Conservation (phyloP, 2,888 invertebrate genomes). For the Dendrolimus houi region DNA sequence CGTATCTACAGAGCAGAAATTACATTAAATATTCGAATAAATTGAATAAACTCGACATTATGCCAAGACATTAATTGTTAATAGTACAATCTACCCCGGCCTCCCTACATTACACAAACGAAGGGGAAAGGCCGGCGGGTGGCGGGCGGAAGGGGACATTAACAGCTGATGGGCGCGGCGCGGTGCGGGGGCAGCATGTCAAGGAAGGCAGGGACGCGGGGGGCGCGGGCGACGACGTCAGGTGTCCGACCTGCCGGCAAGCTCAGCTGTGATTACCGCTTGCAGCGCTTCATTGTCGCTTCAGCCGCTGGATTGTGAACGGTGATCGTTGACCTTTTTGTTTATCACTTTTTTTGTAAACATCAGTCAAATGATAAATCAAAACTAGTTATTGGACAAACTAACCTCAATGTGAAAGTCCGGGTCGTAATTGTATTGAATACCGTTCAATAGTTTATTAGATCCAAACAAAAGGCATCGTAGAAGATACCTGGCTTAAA, state of each 20-base stretch:
- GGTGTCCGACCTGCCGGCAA: constrained; percentile 54
- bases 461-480: neutral
- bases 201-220: constrained; percentile 17
- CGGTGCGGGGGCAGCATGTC: constrained; percentile 18
- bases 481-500: too few species aligned
- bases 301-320: constrained; percentile 42
- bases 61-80: constrained; percentile 13
- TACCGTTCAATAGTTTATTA: neutral
- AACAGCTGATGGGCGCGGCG: constrained; percentile 69
- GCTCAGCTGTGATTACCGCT: constrained; percentile 41
- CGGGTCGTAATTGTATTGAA: neutral
- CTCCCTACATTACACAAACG: constrained; percentile 74
- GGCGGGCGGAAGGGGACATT: constrained; percentile 54
- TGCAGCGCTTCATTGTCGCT: constrained; percentile 60
- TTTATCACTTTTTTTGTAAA: constrained; percentile 55
- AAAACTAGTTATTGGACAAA: neutral
- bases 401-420: neutral
- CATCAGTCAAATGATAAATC: constrained; percentile 21
- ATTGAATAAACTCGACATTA: constrained; percentile 21
- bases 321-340: constrained; percentile 68
- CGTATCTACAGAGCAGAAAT: too few species aligned
- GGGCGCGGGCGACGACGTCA: constrained; percentile 49
- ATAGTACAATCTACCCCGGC: constrained; percentile 30
- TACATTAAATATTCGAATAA: neutral
- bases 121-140: constrained; percentile 69